A percentile compares a stretch with the other conserved stretches of the same genome.
phyloP scores from a whole-genome alignment of 1,140 invertebrate genomes.

The Pseudomyrmex pallidus region DNA sequence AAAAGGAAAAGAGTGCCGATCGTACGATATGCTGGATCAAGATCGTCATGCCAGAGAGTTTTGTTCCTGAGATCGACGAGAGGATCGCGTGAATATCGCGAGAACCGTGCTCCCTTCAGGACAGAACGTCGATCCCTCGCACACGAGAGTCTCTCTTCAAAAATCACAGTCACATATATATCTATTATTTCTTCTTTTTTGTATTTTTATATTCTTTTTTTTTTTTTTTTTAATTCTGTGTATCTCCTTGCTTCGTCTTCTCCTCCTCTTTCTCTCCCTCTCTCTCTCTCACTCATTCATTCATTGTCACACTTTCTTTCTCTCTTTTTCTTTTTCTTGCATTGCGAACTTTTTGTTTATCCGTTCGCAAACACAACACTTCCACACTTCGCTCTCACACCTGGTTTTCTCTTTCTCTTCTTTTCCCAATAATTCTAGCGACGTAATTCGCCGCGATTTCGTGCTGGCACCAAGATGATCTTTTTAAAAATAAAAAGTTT shows the following conservation, averaged over 20 bases:
- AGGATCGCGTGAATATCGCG: conserved; percentile 6
- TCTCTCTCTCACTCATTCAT: conserved; percentile 58
- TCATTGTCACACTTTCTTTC: conserved; percentile 51
- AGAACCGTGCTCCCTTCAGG: conserved; percentile 56
- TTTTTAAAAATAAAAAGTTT: background rate
- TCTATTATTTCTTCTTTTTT: conserved; percentile 66
- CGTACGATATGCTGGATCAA: conserved; percentile 53
- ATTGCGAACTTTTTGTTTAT: conserved; percentile 50
- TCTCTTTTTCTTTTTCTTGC: conserved; percentile 52
- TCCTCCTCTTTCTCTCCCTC: conserved; percentile 43
- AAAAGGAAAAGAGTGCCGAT: conserved; percentile 21
- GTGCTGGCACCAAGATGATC: background rate
- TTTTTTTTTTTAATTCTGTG: conserved; percentile 38
- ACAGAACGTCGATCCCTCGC: conserved; percentile 68
- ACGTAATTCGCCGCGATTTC: conserved; percentile 60
- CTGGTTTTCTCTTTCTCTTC: background rate
- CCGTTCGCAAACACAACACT: conserved; percentile 36
- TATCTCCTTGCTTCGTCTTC: conserved; percentile 33
- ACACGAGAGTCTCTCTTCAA: conserved; percentile 71
- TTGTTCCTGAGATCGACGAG: conserved; percentile 26
- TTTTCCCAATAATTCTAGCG: background rate
- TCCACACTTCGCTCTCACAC: conserved; percentile 7
- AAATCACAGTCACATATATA: conserved; percentile 75
- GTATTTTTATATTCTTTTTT: conserved; percentile 47
- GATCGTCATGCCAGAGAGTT: conserved; percentile 40